phyloP scores from a whole-genome alignment of 2,797 vertebrate species.

The Fratercula arctica region DNA sequence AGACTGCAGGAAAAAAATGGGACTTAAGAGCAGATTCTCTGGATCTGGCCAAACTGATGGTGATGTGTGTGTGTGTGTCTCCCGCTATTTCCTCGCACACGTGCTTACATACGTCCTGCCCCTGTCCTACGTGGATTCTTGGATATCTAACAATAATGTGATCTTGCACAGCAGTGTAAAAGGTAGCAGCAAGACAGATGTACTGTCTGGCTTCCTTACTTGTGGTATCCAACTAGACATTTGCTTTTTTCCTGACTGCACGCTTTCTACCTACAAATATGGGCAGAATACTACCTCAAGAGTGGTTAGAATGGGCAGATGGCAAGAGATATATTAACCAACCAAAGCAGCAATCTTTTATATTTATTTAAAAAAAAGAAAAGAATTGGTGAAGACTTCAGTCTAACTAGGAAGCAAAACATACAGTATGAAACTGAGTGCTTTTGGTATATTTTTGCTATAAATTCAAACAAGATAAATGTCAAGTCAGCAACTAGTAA shows the following conservation, averaged over 20 bases:
- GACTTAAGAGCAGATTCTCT: background rate
- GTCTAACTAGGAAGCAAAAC: background rate
- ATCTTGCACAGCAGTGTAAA: background rate
- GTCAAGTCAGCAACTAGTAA: background rate
- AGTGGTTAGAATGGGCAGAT: background rate
- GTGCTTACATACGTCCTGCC: rapidly evolving
- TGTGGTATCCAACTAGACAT: background rate
- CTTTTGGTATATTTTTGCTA: background rate
- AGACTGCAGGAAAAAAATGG: background rate
- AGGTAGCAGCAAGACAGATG: background rate
- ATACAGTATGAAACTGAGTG: background rate
- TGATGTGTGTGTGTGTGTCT: background rate
- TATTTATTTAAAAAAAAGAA: background rate
- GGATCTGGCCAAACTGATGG: background rate
- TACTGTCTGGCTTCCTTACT: background rate
- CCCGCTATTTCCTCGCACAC: background rate
- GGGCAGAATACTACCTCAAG: background rate
- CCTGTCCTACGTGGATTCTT: background rate
- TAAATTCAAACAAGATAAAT: background rate
- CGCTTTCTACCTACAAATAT: background rate
- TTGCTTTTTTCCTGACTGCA: background rate
- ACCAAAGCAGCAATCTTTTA: background rate
- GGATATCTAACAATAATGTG: background rate
- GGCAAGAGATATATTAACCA: background rate
- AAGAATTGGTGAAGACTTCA: background rate